Base-by-base conservation (phyloP, 1,140 invertebrate genomes). In the Acromyrmex echinatior region DNA sequence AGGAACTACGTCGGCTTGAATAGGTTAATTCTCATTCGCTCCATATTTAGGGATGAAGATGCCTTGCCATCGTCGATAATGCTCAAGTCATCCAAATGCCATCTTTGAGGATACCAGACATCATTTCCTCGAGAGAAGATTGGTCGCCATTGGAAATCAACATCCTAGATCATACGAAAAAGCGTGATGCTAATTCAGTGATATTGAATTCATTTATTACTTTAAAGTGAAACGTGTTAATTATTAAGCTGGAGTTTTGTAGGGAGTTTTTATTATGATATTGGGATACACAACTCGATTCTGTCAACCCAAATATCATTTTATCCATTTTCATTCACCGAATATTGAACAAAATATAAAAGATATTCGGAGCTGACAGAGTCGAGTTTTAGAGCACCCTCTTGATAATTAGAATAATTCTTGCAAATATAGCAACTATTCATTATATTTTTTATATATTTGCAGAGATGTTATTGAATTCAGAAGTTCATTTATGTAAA, bases 1-100 rank as follows among this genome's bases (percentile, higher is more conserved):
- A 21, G 14, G 0, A 31, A 74, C 5, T 62, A 9, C 60, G 35
- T 82, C 66, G 14, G 28, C n/a, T 25, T 62, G 25, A 84, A 76
- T 18, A 45, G n/a, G 80, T 84, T 84, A 84, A 84, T 86, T 81
- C 87, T 28, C 86, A 73, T 91, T 82, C 86, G 68, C 87, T 94
- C 92, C 91, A 73, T 86, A 92, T 94, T 92, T 92, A 95, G 94
- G 94, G 71, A 93, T 68, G 90, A 88, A 39, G 90, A 93, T 80
- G 74, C 76, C 77, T 88, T 89, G 62, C 77, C 85, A 49, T 63
- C 90, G 65, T 81, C 90, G 76, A 86, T 84, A 18, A 84, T 79
- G 31, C 81, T 80, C 76, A 86, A 88, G 45, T 92, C 93, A 53
- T 92, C 93, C 63, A 94, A 82, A 73, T 93, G 92, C 73, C 94